Evolutionary conservation across 2,797 vertebrate genomes (phyloP), one percentile per base, ranked within the genome.

Genomic region (Borostomias antarcticus): DNA sequence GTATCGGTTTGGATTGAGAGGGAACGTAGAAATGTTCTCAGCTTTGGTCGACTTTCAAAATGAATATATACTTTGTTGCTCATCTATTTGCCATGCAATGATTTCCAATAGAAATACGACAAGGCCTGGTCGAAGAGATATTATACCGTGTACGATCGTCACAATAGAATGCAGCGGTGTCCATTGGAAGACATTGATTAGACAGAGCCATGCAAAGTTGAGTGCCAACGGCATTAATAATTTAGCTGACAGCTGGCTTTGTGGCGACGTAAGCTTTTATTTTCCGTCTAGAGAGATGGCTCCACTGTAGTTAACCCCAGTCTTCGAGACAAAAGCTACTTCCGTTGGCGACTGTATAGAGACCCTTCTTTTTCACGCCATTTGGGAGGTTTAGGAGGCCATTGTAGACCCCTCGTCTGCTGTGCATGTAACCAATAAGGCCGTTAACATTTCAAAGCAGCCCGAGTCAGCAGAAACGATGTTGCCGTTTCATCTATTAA

Each of bases 401-500:
- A 45, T n/a, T 2, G 17, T 45, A 45, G 54, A 62, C 58, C 60
- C 32, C 26, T 59, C 48, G n/a, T n/a, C 25, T 50, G 50, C n/a
- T 54, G 62, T 52, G 62, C 68, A 63, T 68, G 75, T 57, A 77
- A 75, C 54, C 19, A 61, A 71, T 76, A 74, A 68, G 60, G 54
- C 35, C 56, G 62, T 77, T 73, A 75, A 69, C 68, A 79, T 75
- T 75, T 81, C 66, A 80, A 77, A 81, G 74, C 70, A 58, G 65
- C 19, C 58, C 51, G 63, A 76, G 73, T 78, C 78, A 75, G 78
- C 62, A 76, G 69, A 74, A 73, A 75, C 23, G 11, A 52, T 30
- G 54, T 67, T 62, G 64, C 60, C 61, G 74, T 70, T 78, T 73
- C 58, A 67, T 71, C 58, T 70, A 62, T 69, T 74, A 71, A 69